Base-by-base conservation (phyloP, 2,888 invertebrate genomes). In the Cyaniris semiargus region DNA sequence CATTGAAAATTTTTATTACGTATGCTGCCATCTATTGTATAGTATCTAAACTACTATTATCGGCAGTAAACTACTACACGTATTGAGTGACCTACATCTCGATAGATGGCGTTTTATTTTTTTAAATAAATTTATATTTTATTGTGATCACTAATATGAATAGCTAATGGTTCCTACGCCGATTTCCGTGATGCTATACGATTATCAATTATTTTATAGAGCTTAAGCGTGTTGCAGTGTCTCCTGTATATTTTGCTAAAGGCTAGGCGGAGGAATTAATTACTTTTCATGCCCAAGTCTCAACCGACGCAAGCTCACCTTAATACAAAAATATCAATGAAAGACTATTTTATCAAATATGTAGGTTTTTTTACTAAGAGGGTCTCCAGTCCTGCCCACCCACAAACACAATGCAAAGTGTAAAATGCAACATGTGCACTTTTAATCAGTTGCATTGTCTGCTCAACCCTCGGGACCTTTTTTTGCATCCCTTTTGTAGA, bases 391-490 rank as follows among this genome's bases (percentile, higher is more conserved):
- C 3, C 58, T n/a, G n/a, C 23, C 3, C 66, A 23, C 56, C 21
- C 15, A 58, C 58, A 58, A 18, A 8, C 15, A 58, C 58, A 58
- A 18, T 15, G 18, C 48, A 53, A 53, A 66, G 23, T 66, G 27
- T 31, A 66, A 31, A 60, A 15, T 15, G 66, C 31, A 66, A 66
- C 66, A 66, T 66, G 66, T 27, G 66, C 38, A 71, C 23, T 31
- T 53, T 34, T 71, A 71, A 71, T 71, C 34, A 71, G 71, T 38
- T 71, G 66, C 27, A 71, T 71, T 71, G 71, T 71, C 34, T 38
- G 38, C 38, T n/a, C 21, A n/a, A 71, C 71, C 71, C 71, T 38
- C 38, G 38, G 27, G 66, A n/a, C 15, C 38, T 38, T 71, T 71
- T 71, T 71, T 71, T 71, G 10, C 71, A 71, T 8, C 71, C 71